Evolutionary conservation across 30 jellyfish, hydroid and myxozoan genomes (phyloP).

Genomic region (Pseudorhiza aurosa): DNA sequence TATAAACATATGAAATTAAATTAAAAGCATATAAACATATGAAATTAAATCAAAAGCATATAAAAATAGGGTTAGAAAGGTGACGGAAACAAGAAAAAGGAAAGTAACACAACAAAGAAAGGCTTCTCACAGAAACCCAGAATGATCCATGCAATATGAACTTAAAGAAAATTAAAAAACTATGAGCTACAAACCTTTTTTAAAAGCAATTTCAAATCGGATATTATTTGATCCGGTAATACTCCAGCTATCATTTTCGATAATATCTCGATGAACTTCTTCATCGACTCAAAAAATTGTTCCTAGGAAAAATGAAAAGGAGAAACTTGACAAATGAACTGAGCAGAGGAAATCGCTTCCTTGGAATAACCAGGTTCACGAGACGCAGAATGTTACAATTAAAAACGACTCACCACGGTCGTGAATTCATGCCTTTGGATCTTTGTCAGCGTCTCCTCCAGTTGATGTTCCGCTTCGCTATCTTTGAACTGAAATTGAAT

Average conservation of each 20-base stretch:
- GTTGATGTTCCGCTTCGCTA: conserved; percentile 7
- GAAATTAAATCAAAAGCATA: too few relatives aligned
- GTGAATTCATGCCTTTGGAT: conserved; percentile 30
- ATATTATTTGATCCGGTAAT: conserved; percentile 34
- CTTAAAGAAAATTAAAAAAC: neutral
- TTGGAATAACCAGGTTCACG: too few relatives aligned
- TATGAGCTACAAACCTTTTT: conserved; percentile 2
- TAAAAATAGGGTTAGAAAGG: too few relatives aligned
- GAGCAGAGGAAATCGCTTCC: neutral
- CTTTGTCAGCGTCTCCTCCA: conserved; percentile 10
- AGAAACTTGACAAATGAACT: neutral
- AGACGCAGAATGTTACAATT: too few relatives aligned
- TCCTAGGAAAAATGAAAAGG: neutral
- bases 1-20: too few relatives aligned
- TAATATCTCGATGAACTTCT: neutral
- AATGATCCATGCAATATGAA: too few relatives aligned
- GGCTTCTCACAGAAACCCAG: too few relatives aligned
- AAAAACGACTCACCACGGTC: conserved; percentile 45
- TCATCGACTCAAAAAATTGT: neutral
- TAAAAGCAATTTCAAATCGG: conserved; percentile 41
- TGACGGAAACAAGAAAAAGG: too few relatives aligned
- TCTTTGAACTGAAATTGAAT: conserved; percentile 28
- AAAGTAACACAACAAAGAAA: too few relatives aligned
- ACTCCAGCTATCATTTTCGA: conserved; percentile 33
- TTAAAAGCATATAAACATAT: too few relatives aligned